Evolutionary conservation across 2,797 vertebrate species (phyloP).

Genomic region (Sebastes nivosus): DNA sequence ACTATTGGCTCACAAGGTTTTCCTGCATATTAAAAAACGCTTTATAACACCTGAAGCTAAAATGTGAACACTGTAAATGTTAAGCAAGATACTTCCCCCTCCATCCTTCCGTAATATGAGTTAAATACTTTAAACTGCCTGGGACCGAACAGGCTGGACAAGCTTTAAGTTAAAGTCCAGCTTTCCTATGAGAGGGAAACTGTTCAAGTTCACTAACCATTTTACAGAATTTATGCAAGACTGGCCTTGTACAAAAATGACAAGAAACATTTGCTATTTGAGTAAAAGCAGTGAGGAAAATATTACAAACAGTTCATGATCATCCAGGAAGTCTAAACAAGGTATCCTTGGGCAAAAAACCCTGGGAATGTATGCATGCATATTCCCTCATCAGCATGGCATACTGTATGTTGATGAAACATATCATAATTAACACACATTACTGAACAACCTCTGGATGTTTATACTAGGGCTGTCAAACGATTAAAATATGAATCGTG

Average conservation of each 20-base stretch:
- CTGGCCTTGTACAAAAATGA: neutral
- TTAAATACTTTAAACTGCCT: neutral
- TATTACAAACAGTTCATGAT: neutral
- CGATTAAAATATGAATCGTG: too few species aligned
- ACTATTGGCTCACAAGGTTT: constrained; percentile 33
- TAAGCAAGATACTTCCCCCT: neutral
- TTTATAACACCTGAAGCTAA: constrained; percentile 28
- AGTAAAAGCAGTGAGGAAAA: neutral
- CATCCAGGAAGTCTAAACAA: neutral
- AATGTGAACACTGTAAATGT: neutral
- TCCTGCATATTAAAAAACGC: constrained; percentile 42
- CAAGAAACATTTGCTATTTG: neutral
- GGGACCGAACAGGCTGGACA: neutral
- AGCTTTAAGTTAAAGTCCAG: neutral
- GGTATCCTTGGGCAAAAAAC: neutral
- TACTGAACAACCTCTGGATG: neutral
- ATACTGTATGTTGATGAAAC: neutral
- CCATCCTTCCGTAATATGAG: neutral
- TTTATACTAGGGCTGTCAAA: neutral
- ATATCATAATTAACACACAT: neutral
- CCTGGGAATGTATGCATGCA: neutral
- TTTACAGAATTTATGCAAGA: neutral
- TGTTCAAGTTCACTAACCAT: neutral
- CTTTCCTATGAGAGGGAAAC: neutral
- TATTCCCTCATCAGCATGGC: neutral